Base-by-base conservation (phyloP, 2,113 vertebrate genomes). In the Meleagris gallopavo region DNA sequence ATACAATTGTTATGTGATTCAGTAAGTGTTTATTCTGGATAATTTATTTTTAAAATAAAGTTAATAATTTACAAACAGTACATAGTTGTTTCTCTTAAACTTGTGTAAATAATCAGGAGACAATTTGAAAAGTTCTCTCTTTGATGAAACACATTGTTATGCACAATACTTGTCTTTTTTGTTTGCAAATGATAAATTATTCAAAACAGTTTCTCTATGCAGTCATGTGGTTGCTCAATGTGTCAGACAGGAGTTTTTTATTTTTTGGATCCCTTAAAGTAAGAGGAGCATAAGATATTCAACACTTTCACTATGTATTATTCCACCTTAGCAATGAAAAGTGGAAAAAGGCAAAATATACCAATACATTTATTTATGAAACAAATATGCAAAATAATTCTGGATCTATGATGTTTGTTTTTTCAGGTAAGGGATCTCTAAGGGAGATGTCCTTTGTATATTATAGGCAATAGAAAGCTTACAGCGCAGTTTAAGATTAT, bases 101-200 rank as follows among this genome's bases (percentile, higher is more conserved):
- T 81, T 81, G 19, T 87, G 61, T 70, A 94, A 91, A 48, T 50
- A 95, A 93, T 83, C 58, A 91, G 45, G n/a, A 93, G 13, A 8
- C 15, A 84, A 76, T 86, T 81, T 89, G 2, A 82, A 87, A 86
- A 79, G 48, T 83, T 13, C 11, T 40, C 4, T 79, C 73, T 88
- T 88, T 93, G 73, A 88, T 85, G 66, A 88, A 74, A 29, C 12
- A 36, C 30, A 69, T 73, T 95, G 66, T 94, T 91, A 90, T 66
- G n/a, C 60, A 75, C 5, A 92, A 80, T 65, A 58, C 6, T 58
- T 90, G 48, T 88, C 62, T 88, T 55, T 83, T 96, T 77, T 88
- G n/a, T 79, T 95, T 94, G 40, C 48, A 88, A 86, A 86, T 43
- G 6, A 89, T 93, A 86, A 86, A 95, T 92, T 91, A 93, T 96